A percentile compares a stretch with the other conserved stretches of the same genome.
Evolutionary conservation across 2,888 invertebrate species (phyloP).

Genomic region (Phytoseiulus persimilis): DNA sequence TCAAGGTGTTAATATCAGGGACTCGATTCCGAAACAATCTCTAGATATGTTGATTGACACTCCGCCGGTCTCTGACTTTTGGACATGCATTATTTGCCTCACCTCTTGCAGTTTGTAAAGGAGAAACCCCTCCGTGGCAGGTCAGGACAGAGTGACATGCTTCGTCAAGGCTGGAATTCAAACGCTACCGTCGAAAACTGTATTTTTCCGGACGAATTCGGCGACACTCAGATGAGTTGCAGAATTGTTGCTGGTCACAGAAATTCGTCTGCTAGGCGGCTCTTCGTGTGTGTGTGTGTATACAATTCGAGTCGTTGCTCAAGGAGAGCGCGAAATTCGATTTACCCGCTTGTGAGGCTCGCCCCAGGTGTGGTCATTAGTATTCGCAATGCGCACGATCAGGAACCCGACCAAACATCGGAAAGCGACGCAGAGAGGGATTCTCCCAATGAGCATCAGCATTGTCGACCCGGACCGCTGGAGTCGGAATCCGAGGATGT

Average conservation of each 20-base stretch:
- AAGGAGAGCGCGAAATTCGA: too few relatives aligned
- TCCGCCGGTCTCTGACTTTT: too few relatives aligned
- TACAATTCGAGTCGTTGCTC: too few relatives aligned
- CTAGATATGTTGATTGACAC: slow-evolving; percentile 41
- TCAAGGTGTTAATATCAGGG: slow-evolving; percentile 16
- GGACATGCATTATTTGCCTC: slow-evolving; percentile 44
- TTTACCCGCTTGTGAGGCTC: too few relatives aligned
- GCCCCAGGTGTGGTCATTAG: too few relatives aligned
- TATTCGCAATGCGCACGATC: too few relatives aligned
- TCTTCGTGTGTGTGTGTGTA: too few relatives aligned
- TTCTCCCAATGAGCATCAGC: too few relatives aligned
- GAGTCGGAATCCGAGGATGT: too few relatives aligned
- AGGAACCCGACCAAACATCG: too few relatives aligned
- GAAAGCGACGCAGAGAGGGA: too few relatives aligned
- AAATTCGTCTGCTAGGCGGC: background rate
- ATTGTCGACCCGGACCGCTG: too few relatives aligned
- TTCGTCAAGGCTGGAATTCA: background rate
- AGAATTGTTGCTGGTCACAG: background rate
- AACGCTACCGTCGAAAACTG: background rate
- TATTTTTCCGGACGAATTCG: background rate
- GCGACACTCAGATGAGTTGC: background rate
- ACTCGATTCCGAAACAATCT: slow-evolving; percentile 40
- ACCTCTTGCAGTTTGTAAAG: slow-evolving; percentile 76
- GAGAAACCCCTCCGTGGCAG: slow-evolving; percentile 62
- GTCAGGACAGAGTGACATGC: slow-evolving; percentile 12